Base-by-base conservation (phyloP, 2,888 invertebrate genomes). In the Habroteleia sp. region DNA sequence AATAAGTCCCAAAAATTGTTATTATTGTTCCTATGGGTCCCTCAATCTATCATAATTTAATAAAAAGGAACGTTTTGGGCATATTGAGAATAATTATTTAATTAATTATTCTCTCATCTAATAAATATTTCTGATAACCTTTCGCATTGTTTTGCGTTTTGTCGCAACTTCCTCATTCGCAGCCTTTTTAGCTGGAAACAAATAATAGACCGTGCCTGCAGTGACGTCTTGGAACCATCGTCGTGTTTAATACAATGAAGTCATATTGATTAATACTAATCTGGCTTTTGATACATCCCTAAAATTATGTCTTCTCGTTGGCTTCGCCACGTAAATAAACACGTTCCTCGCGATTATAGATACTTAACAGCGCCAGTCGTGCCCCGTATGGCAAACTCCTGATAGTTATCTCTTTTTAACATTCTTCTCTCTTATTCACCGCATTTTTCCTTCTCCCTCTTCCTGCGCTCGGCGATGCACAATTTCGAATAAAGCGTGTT, bases 401-500 rank as follows among this genome's bases (percentile, higher is more conserved):
- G 76, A 79, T 76, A 80, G 78, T 77, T 77, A 68, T 77, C 76
- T 69, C 37, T 46, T 62, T 72, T 74, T 75, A 42, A 46, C 50
- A 46, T 46, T 60, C 42, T 56, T 71, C 71, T 76, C 41, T 68
- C 50, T 54, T 44, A 39, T 74, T 42, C 48, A 27, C 50, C 29
- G 35, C 48, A 68, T 60, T 71, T 78, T 68, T 27, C 71, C 77
- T 77, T 66, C 76, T 69, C 69, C 56, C 23, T 52, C 20, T 35
- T 25, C 33, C 23, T 7, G 14, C 16, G 10, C 8, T 37, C n/a
- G 16, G 71, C 80, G 79, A 84, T 80, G 81, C 80, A 82, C 83
- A 82, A 83, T 87, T 87, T 82, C 79, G 81, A 80, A 84, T 87
- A 86, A 87, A 86, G 81, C 84, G 82, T 78, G 83, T 81, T 84